Percentiles rank a stretch among this genome's conserved stretches.
Conservation (phyloP, 2,888 invertebrate species). For the Drosophila nr. perissopoda region DNA sequence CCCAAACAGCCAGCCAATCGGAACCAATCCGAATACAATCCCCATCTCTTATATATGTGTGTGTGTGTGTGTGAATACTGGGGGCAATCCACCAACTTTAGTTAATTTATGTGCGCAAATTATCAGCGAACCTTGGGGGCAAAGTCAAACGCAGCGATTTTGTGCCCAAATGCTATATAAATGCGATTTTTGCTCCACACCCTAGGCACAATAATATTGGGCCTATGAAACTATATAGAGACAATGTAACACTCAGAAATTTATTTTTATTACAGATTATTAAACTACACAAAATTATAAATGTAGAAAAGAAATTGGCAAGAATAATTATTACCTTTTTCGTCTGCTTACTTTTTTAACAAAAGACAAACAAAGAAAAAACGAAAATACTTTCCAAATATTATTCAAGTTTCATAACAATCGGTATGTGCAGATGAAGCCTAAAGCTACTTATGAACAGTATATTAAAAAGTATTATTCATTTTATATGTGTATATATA, state of each 20-base stretch:
- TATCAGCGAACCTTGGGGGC: conserved; percentile 58
- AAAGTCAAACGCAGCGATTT: conserved; percentile 74
- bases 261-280: neutral
- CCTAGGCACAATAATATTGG: neutral
- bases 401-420: neutral
- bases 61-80: conserved; percentile 5
- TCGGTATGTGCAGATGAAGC: neutral
- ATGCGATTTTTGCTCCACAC: conserved; percentile 39
- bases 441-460: neutral
- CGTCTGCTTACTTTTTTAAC: neutral
- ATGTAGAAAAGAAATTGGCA: neutral
- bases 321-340: neutral
- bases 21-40: conserved; percentile 30
- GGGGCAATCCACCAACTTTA: conserved; percentile 32
- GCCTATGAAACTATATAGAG: neutral
- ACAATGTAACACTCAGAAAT: neutral
- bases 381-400: neutral
- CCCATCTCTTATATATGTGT: conserved; percentile 7
- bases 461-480: neutral
- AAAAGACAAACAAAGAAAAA: neutral
- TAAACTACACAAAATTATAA: neutral
- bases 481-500: too few species aligned
- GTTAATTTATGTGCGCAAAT: conserved; percentile 71
- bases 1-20: conserved; percentile 32
- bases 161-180: conserved; percentile 54